Percentiles rank a stretch among this genome's conserved stretches.
phyloP scores from a whole-genome alignment of 2,113 vertebrate species.

The Spea bombifrons region DNA sequence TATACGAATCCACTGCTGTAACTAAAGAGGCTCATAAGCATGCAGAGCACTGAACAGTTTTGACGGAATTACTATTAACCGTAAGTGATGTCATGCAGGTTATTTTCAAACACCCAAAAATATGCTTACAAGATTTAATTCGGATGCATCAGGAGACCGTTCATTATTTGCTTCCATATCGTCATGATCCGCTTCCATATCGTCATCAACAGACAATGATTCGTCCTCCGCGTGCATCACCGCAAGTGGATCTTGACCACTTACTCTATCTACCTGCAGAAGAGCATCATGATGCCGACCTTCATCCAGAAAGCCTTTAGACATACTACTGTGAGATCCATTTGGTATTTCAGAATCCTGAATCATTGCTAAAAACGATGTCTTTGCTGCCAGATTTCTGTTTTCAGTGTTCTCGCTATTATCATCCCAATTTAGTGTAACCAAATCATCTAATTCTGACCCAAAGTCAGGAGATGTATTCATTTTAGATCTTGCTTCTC shows the following conservation, averaged over 20 bases:
- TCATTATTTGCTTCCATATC: slow-evolving; percentile 63
- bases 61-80: too few species aligned
- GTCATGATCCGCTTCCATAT: slow-evolving; percentile 50
- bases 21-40: too few species aligned
- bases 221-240: slow-evolving; percentile 1
- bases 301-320: background rate
- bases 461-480: slow-evolving; percentile 13
- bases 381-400: slow-evolving; percentile 8
- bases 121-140: slow-evolving; percentile 71
- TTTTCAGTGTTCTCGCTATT: slow-evolving; percentile 8
- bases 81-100: too few species aligned
- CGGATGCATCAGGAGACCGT: slow-evolving; percentile 58
- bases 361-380: slow-evolving; percentile 42
- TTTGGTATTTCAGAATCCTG: slow-evolving; percentile 32
- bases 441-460: slow-evolving; percentile 31
- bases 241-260: background rate
- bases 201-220: slow-evolving; percentile 58
- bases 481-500: slow-evolving; percentile 14
- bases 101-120: slow-evolving; percentile 36
- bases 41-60: too few species aligned
- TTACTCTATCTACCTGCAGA: background rate
- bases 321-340: background rate
- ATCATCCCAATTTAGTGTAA: slow-evolving; percentile 21
- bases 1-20: too few species aligned
- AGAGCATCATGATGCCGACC: background rate